These are phyloP conservation scores for Oscheius sp. DNA, from an alignment of 2,888 invertebrate species.

Conservation along the genomic window DNA sequence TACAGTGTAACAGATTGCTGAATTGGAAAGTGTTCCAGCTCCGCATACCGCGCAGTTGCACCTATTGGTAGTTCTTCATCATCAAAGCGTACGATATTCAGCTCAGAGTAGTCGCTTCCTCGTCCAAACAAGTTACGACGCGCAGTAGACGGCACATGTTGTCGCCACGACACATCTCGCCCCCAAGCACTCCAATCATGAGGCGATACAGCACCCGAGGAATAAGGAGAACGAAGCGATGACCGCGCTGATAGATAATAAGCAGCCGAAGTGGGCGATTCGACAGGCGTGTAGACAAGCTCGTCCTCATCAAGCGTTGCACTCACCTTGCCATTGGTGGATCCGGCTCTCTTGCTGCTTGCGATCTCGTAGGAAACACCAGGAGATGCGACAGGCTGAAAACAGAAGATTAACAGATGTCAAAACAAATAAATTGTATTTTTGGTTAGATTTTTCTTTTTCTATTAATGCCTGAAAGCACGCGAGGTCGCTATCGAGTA, in stretches of 20 bases:
- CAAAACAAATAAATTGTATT: too few species aligned
- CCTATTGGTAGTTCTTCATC: background rate
- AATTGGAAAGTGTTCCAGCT: slow-evolving; percentile 49
- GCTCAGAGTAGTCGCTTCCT: slow-evolving; percentile 24
- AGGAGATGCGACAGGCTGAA: slow-evolving; percentile 26
- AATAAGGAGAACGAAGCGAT: slow-evolving; percentile 46
- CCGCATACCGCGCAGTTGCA: slow-evolving; percentile 15
- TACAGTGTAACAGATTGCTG: slow-evolving; percentile 47
- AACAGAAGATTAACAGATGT: background rate
- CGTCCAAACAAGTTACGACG: slow-evolving; percentile 51
- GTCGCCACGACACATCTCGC: background rate
- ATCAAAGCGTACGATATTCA: slow-evolving; percentile 47
- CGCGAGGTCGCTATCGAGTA: background rate
- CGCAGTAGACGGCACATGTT: slow-evolving; percentile 34
- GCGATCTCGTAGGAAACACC: slow-evolving; percentile 33
- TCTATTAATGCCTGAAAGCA: too few species aligned
- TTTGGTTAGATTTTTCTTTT: too few species aligned
- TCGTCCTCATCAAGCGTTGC: slow-evolving; percentile 37
- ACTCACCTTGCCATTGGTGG: slow-evolving; percentile 33
- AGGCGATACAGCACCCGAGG: slow-evolving; percentile 38
- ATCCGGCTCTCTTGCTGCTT: slow-evolving; percentile 18
- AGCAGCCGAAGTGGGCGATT: slow-evolving; percentile 48
- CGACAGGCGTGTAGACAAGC: slow-evolving; percentile 49
- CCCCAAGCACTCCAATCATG: slow-evolving; percentile 27
- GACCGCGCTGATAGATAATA: slow-evolving; percentile 56